A percentile compares a stretch with the other conserved stretches of the same genome.
These are phyloP conservation scores for Periphyllus acericola DNA, from an alignment of 2,888 invertebrate genomes.

Conservation along the genomic window DNA sequence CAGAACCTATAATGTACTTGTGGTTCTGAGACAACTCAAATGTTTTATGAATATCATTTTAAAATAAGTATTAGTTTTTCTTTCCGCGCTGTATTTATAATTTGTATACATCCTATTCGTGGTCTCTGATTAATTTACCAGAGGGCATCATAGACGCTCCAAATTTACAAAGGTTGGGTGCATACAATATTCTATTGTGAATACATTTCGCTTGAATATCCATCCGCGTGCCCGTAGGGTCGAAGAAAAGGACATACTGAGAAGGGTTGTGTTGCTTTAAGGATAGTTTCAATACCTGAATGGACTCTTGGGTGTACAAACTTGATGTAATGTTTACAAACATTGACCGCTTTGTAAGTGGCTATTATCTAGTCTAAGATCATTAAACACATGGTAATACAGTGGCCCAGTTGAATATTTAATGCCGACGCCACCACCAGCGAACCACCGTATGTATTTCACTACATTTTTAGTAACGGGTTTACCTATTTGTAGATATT, in stretches of 20 bases:
- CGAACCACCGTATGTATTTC: not conserved
- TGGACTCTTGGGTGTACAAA: conserved; percentile 1
- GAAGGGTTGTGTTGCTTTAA: not conserved
- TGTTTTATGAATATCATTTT: no score
- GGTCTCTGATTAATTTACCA: no score
- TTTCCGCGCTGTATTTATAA: no score
- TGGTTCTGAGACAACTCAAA: no score
- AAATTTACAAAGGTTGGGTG: not conserved
- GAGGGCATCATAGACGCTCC: not conserved
- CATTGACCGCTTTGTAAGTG: conserved; percentile 25
- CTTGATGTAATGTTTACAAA: conserved; percentile 44
- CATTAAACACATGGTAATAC: conserved; percentile 18
- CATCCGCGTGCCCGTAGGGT: not conserved
- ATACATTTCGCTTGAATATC: conserved; percentile 13
- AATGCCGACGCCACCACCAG: not conserved
- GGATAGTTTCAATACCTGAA: conserved; percentile 11
- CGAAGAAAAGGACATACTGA: not conserved
- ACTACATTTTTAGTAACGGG: not conserved
- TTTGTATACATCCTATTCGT: no score
- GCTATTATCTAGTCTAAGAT: conserved; percentile 17
- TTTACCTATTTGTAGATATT: not conserved
- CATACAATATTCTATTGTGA: conserved; percentile 26
- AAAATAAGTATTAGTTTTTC: no score
- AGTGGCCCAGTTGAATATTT: conserved; percentile 29
- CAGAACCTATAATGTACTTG: no score